Evolutionary conservation across 1,140 invertebrate species (phyloP).

Genomic region (Drosophila albomicans): DNA sequence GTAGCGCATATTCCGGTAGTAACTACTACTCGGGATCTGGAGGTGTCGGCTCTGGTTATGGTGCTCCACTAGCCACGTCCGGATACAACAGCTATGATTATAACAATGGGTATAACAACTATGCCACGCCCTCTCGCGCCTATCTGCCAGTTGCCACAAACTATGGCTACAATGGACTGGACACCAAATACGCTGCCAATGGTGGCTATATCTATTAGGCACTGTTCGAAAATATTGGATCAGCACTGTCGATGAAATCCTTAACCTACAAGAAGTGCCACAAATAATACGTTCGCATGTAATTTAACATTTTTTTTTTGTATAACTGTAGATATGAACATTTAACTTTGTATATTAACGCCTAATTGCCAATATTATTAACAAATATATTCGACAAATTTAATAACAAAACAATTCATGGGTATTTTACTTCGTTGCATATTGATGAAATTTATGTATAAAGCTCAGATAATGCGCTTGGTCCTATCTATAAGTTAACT

Average conservation of each 20-base stretch:
- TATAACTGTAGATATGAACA: conserved; percentile 6
- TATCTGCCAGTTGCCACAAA: conserved; percentile 55
- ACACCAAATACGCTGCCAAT: conserved; percentile 74
- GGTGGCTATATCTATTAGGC: conserved; percentile 78
- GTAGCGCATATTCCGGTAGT: conserved; percentile 35
- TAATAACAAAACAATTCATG: not conserved
- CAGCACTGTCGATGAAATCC: not conserved
- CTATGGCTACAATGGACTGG: conserved; percentile 60
- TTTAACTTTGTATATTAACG: not conserved
- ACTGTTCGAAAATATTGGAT: not conserved
- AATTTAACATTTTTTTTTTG: conserved; percentile 16
- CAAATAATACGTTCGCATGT: not conserved
- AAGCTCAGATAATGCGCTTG: too few species aligned
- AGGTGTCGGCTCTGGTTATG: conserved; percentile 35
- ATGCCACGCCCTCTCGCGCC: conserved; percentile 55
- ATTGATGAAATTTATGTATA: too few species aligned
- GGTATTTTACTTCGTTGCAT: too few species aligned
- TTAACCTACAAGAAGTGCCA: not conserved
- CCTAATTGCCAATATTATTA: not conserved
- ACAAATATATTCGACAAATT: not conserved
- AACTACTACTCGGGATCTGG: conserved; percentile 42
- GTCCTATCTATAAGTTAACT: too few species aligned
- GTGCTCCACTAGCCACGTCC: conserved; percentile 1
- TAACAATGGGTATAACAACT: conserved; percentile 48
- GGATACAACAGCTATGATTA: conserved; percentile 57